Percentiles rank a stretch among this genome's conserved stretches.
These are phyloP conservation scores for Caenorhabditis doughertyi DNA, from an alignment of 2,888 invertebrate species.

Conservation along the genomic window DNA sequence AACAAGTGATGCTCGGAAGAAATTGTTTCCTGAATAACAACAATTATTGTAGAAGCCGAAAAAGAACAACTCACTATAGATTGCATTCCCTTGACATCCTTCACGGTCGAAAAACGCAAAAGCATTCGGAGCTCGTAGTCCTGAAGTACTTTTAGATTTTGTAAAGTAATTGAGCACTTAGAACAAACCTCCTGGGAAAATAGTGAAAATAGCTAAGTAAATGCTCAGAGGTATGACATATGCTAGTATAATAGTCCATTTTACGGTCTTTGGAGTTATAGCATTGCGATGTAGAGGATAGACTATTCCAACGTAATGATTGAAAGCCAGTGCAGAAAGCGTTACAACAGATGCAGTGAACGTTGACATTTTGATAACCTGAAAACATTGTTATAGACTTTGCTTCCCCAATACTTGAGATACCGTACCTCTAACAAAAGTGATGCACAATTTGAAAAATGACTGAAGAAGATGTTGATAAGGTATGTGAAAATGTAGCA, in stretches of 20 bases:
- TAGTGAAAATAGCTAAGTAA: slow-evolving; percentile 72
- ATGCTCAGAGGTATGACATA: slow-evolving; percentile 73
- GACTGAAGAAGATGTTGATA: slow-evolving; percentile 76
- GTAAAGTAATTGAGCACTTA: not conserved
- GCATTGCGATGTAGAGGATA: slow-evolving; percentile 84
- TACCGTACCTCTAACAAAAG: slow-evolving; percentile 75
- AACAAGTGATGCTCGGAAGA: slow-evolving; percentile 75
- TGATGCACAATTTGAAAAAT: slow-evolving; percentile 77
- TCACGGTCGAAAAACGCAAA: slow-evolving; percentile 76
- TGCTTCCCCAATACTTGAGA: not conserved
- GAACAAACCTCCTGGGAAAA: slow-evolving; percentile 73
- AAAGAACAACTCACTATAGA: slow-evolving; percentile 50
- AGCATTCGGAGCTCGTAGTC: slow-evolving; percentile 67
- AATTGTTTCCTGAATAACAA: slow-evolving; percentile 68
- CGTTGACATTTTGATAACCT: slow-evolving; percentile 78
- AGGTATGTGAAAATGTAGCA: slow-evolving; percentile 78
- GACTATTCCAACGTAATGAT: slow-evolving; percentile 87
- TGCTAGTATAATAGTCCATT: slow-evolving; percentile 70
- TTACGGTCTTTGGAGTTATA: slow-evolving; percentile 63
- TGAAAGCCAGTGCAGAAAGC: slow-evolving; percentile 86
- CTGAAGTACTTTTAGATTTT: not conserved
- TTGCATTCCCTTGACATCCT: slow-evolving; percentile 71
- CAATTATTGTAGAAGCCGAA: not conserved
- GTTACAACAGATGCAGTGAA: slow-evolving; percentile 87
- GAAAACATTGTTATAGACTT: slow-evolving; percentile 27